Evolutionary conservation across 2,113 vertebrate species (phyloP).

Genomic region (Conger conger): DNA sequence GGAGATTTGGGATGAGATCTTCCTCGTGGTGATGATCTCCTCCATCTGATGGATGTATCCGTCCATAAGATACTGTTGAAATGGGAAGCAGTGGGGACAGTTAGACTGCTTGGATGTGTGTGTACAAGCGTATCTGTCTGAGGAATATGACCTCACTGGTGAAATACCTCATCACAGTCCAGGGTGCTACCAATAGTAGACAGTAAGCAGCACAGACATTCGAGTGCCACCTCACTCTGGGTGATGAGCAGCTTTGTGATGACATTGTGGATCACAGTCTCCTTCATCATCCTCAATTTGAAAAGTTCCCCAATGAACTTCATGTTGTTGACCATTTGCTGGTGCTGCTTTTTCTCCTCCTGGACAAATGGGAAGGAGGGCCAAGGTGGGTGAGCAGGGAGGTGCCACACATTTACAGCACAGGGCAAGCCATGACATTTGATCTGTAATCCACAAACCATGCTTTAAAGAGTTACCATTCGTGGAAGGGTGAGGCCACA

Average conservation of each 20-base stretch:
- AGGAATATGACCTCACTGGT: constrained; percentile 56
- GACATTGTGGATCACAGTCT: constrained; percentile 81
- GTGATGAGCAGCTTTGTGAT: constrained; percentile 81
- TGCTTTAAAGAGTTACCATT: too few species aligned
- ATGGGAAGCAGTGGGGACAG: background rate
- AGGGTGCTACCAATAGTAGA: constrained; percentile 82
- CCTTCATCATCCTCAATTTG: constrained; percentile 81
- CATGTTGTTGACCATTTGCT: constrained; percentile 79
- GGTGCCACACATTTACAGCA: too few species aligned
- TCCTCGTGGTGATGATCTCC: constrained; percentile 81
- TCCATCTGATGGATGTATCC: constrained; percentile 86
- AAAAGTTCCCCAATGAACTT: constrained; percentile 82
- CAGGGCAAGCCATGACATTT: too few species aligned
- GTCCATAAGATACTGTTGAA: constrained; percentile 76
- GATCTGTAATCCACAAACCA: too few species aligned
- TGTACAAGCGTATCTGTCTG: background rate
- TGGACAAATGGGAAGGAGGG: too few species aligned
- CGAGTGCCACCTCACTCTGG: constrained; percentile 77
- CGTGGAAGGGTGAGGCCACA: too few species aligned
- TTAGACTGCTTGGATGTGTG: background rate
- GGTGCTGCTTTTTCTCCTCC: constrained; percentile 36
- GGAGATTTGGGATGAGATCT: constrained; percentile 79
- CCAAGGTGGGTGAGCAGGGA: too few species aligned
- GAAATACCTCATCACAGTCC: constrained; percentile 72
- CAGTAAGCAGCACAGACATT: constrained; percentile 78